phyloP scores from a whole-genome alignment of 2,113 vertebrate species.

The Procapra przewalskii region DNA sequence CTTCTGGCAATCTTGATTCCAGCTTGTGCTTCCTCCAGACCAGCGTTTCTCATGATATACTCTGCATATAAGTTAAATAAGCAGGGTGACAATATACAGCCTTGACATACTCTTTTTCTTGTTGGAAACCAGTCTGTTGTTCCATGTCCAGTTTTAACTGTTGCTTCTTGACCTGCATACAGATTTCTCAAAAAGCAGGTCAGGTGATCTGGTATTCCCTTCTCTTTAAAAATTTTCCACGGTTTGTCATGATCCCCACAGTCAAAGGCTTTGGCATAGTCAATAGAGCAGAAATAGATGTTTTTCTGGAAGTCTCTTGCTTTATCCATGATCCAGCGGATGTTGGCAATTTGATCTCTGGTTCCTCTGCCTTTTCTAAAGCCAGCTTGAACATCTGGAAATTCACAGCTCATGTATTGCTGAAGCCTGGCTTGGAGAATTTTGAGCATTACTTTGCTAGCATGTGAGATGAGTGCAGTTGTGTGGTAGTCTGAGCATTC shows the following conservation, averaged over 20 bases:
- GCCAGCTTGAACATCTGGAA: background rate
- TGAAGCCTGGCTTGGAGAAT: background rate
- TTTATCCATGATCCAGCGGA: accelerated
- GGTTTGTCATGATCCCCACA: background rate
- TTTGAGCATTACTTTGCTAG: background rate
- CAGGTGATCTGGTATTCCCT: background rate
- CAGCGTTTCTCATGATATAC: background rate
- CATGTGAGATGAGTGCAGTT: background rate
- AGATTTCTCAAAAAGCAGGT: background rate
- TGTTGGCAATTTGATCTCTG: background rate
- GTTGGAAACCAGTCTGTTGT: background rate
- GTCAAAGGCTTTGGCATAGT: background rate
- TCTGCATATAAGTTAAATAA: background rate
- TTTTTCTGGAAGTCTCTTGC: background rate
- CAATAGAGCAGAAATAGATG: background rate
- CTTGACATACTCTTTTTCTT: background rate
- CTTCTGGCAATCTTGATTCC: background rate
- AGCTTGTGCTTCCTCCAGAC: background rate
- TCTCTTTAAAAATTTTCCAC: background rate
- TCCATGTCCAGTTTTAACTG: background rate
- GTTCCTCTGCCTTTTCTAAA: background rate
- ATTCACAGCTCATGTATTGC: accelerated
- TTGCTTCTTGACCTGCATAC: background rate
- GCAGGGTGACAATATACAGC: background rate
- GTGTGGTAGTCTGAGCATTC: background rate